Evolutionary conservation across 1,140 invertebrate genomes (phyloP), one percentile per base, ranked within the genome.

Genomic region (Drosophila pseudoananassae): DNA sequence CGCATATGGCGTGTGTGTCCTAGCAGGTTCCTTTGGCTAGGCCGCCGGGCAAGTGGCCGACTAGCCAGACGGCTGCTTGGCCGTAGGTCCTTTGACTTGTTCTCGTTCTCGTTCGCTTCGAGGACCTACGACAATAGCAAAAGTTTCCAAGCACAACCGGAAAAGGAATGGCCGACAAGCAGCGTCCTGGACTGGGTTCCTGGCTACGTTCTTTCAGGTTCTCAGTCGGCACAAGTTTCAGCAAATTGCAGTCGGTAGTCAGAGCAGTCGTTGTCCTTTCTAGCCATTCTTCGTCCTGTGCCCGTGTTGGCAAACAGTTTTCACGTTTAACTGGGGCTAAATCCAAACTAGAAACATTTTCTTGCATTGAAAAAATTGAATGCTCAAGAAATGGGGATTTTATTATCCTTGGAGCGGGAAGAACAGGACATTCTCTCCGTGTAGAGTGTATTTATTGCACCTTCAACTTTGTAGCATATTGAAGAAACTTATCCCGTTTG

Each of bases 71-170:
- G 61, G 61, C 65, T 66, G 61, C 29, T 55, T n/a, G 58, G 33
- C 58, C 47, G 47, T 55, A 50, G 12, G 58, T 71, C 58, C 59
- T 52, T 49, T 64, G 74, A 74, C 61, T 74, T 72, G 59, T 65
- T 51, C 57, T 61, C 64, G 71, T 56, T 55, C 71, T 27, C 64
- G 65, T 56, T 59, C 71, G 73, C 57, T 74, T 59, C 61, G 64
- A 85, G 82, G 81, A 85, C 82, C 82, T 85, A 85, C 73, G 81
- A 85, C 82, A 85, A 85, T 85, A 85, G 81, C 56, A 29, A 84
- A 80, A 79, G 72, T 84, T 84, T 25, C 61, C 76, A 49, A 55
- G 68, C 76, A 73, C 69, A 58, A 79, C 59, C 69, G 76, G 61
- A 78, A 73, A 74, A 68, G 68, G 63, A 77, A 82, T 77, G 74